These are phyloP conservation scores for Drosophila ananassae DNA, from an alignment of 1,140 invertebrate species.

Conservation along the genomic window DNA sequence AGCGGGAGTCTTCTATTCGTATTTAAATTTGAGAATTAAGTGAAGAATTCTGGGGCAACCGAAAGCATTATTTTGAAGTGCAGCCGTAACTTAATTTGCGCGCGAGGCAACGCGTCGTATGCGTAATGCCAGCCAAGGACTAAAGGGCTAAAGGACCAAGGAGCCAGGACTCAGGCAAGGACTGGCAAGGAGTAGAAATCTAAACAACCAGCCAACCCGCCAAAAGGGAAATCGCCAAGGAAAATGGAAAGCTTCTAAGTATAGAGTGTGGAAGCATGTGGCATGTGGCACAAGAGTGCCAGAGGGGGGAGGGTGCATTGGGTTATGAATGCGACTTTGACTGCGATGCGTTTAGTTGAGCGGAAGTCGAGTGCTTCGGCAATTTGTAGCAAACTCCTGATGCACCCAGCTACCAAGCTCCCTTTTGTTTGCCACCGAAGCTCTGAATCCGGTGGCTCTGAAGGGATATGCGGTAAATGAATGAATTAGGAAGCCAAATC, in stretches of 20 bases:
- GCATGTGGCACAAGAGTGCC: background rate
- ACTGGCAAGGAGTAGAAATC: background rate
- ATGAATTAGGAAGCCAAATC: slow-evolving; percentile 55
- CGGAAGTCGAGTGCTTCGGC: slow-evolving; percentile 76
- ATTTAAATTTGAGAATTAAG: slow-evolving; percentile 9
- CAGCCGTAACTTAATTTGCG: slow-evolving; percentile 72
- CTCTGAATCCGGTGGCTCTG: slow-evolving; percentile 9
- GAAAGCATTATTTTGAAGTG: slow-evolving; percentile 37
- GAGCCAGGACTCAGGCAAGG: background rate
- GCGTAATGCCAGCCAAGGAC: slow-evolving; percentile 51
- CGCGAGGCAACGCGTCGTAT: slow-evolving; percentile 60
- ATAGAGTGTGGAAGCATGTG: background rate
- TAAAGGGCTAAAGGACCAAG: background rate
- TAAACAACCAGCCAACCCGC: background rate
- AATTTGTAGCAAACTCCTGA: slow-evolving; percentile 69
- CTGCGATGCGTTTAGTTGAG: slow-evolving; percentile 73
- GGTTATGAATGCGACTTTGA: slow-evolving; percentile 50
- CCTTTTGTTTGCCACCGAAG: slow-evolving; percentile 32
- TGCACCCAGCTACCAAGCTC: slow-evolving; percentile 12
- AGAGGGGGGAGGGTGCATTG: background rate
- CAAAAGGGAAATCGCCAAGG: slow-evolving; percentile 9
- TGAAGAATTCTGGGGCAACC: slow-evolving; percentile 4
- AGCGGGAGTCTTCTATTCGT: background rate
- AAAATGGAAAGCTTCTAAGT: background rate
- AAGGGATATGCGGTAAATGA: slow-evolving; percentile 57